A percentile compares a stretch with the other conserved stretches of the same genome.
phyloP scores from a whole-genome alignment of 2,797 vertebrate genomes.

The Sebastes itinus region DNA sequence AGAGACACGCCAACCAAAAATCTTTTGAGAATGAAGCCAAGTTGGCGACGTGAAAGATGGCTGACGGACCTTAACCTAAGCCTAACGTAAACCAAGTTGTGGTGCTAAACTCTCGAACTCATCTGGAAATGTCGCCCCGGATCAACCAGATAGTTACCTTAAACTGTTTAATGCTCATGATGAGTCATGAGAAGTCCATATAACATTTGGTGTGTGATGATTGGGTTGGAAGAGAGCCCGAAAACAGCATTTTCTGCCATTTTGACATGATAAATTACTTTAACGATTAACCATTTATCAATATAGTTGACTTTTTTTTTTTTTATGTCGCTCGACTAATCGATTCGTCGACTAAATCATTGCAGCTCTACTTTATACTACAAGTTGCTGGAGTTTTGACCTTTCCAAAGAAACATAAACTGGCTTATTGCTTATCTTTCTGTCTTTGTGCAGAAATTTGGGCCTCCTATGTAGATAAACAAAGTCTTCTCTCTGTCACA shows the following conservation, averaged over 20 bases:
- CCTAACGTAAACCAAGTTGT: background rate
- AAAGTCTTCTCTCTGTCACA: background rate
- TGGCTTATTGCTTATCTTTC: background rate
- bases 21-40: background rate
- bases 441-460: background rate
- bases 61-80: background rate
- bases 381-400: no score
- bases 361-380: no score
- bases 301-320: no score
- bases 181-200: background rate
- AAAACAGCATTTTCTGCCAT: no score
- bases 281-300: no score
- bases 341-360: no score
- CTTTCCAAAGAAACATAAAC: background rate
- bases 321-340: background rate
- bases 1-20: background rate
- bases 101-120: background rate
- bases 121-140: background rate
- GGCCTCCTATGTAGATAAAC: background rate
- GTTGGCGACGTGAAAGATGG: background rate
- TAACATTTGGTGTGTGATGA: background rate
- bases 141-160: background rate
- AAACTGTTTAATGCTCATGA: background rate
- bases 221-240: no score
- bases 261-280: no score